Conservation (phyloP, 2,888 invertebrate species). For the Drosophila prostipennis region DNA sequence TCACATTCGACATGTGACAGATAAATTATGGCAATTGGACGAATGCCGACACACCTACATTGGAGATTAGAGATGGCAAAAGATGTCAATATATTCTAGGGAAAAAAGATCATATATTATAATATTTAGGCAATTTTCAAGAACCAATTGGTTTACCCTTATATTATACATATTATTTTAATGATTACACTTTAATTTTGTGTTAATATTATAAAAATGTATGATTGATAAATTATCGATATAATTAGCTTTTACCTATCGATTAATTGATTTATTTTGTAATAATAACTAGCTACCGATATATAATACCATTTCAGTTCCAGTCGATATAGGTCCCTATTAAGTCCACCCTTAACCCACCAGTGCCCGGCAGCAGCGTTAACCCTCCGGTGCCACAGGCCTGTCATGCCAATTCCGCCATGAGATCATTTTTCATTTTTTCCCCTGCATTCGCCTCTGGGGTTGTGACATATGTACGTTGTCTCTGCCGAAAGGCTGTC, state of each 20-base stretch:
- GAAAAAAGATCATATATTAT: background rate
- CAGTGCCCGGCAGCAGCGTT: background rate
- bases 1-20: slow-evolving; percentile 79
- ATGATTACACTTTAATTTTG: no score
- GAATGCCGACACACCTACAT: slow-evolving; percentile 56
- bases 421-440: slow-evolving; percentile 74
- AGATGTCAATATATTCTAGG: background rate
- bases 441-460: slow-evolving; percentile 8
- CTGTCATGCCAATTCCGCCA: slow-evolving; percentile 36
- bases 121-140: no score
- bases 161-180: no score
- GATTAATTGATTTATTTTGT: background rate
- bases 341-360: background rate
- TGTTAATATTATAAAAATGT: no score
- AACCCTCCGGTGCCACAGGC: background rate
- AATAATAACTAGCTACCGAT: no score
- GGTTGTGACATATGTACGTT: slow-evolving; percentile 66
- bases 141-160: no score
- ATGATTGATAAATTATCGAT: background rate
- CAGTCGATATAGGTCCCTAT: background rate
- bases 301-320: background rate
- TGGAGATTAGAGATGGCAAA: slow-evolving; percentile 4
- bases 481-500: slow-evolving; percentile 11
- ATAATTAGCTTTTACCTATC: background rate
- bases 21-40: slow-evolving; percentile 77